These are phyloP conservation scores for Spinibarbus caldwelli DNA, from an alignment of 2,797 vertebrate genomes.

Conservation along the genomic window DNA sequence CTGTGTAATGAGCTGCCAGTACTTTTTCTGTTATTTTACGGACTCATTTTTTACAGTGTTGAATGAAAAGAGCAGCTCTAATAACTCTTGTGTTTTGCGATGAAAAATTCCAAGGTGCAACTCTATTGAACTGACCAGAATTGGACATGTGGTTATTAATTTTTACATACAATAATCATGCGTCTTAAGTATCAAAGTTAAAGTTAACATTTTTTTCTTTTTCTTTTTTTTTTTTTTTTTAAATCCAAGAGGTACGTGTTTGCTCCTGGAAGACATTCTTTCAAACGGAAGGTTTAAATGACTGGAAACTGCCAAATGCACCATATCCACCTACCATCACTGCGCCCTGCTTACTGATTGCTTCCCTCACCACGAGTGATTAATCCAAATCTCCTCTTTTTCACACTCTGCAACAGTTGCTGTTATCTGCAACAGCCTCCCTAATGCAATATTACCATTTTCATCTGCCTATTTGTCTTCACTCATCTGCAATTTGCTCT, in stretches of 20 bases:
- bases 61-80: background rate
- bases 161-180: too few species aligned
- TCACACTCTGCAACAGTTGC: slow-evolving; percentile 21
- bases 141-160: background rate
- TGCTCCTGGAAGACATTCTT: slow-evolving; percentile 3
- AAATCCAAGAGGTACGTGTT: background rate
- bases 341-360: background rate
- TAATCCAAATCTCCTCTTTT: slow-evolving; percentile 46
- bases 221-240: background rate
- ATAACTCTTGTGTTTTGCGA: background rate
- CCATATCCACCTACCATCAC: slow-evolving; percentile 36
- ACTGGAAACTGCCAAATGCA: slow-evolving; percentile 27
- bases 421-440: slow-evolving; percentile 28
- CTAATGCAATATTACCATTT: slow-evolving; percentile 35
- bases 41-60: background rate
- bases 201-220: background rate
- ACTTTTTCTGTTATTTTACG: background rate
- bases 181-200: background rate
- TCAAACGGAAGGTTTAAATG: slow-evolving; percentile 20
- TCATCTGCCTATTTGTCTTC: slow-evolving; percentile 48
- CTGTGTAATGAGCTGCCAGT: background rate
- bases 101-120: background rate
- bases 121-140: background rate
- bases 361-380: slow-evolving; percentile 18
- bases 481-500: slow-evolving; percentile 35